A percentile compares a stretch with the other conserved stretches of the same genome.
Evolutionary conservation across 2,888 invertebrate genomes (phyloP).

Genomic region (Spilosoma lubricipeda): DNA sequence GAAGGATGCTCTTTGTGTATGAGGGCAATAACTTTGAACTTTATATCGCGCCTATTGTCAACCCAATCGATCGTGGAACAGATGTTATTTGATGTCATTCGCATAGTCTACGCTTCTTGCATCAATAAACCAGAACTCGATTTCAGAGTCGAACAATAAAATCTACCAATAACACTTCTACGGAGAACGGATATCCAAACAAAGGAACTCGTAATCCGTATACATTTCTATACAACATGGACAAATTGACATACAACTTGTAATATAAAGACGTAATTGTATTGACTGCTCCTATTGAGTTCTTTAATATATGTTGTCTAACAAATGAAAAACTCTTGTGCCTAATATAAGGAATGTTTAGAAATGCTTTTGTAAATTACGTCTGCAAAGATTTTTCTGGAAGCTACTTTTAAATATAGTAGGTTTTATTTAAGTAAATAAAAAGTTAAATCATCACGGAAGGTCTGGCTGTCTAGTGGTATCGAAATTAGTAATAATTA

Average conservation of each 20-base stretch:
- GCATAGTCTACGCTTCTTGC: constrained; percentile 21
- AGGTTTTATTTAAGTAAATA: neutral
- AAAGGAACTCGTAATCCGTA: constrained; percentile 38
- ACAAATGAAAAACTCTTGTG: neutral
- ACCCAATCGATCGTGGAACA: constrained; percentile 3
- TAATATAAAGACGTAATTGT: neutral
- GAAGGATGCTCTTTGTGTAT: neutral
- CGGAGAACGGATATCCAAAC: constrained; percentile 38
- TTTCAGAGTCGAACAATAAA: constrained; percentile 26
- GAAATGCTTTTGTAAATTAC: neutral
- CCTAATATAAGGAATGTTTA: neutral
- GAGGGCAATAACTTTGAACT: neutral
- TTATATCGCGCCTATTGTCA: neutral
- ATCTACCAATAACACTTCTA: constrained; percentile 18
- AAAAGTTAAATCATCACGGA: no score
- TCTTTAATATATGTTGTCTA: neutral
- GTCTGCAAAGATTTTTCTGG: neutral
- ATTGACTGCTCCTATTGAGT: neutral
- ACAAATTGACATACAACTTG: neutral
- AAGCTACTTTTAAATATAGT: neutral
- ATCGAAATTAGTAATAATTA: no score
- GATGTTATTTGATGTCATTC: constrained; percentile 23
- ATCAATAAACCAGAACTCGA: constrained; percentile 26
- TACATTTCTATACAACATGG: constrained; percentile 37
- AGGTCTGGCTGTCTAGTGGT: no score